A percentile compares a stretch with the other conserved stretches of the same genome.
Evolutionary conservation across 1,140 invertebrate genomes (phyloP).

Genomic region (Drosophila ercepeae): DNA sequence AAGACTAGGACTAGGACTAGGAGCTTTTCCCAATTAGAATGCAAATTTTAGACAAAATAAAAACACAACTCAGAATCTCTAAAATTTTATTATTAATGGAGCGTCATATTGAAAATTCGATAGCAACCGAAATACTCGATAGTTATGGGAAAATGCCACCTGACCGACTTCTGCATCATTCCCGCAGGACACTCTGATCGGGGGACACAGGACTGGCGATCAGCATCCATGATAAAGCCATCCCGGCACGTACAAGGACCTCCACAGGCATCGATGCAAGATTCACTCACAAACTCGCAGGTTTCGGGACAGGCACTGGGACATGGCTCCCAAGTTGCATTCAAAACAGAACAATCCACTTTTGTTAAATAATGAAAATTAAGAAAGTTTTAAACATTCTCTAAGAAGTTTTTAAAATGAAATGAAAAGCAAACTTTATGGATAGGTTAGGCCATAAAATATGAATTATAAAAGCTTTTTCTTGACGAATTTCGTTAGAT

Average conservation of each 20-base stretch:
- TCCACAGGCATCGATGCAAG: background rate
- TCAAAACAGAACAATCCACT: slow-evolving; percentile 3
- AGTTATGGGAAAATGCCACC: slow-evolving; percentile 2
- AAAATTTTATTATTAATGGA: background rate
- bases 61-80: background rate
- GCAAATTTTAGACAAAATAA: slow-evolving; percentile 7
- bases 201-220: slow-evolving; percentile 7
- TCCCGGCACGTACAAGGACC: slow-evolving; percentile 23
- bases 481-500: too few relatives aligned
- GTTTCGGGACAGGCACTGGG: slow-evolving; percentile 17
- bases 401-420: fast-evolving
- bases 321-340: slow-evolving; percentile 12
- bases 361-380: background rate
- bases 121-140: slow-evolving; percentile 24
- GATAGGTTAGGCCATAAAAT: too few relatives aligned
- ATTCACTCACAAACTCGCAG: slow-evolving; percentile 15
- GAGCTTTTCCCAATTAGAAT: background rate
- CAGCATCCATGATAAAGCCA: slow-evolving; percentile 20
- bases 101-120: slow-evolving; percentile 4
- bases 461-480: too few relatives aligned
- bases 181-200: slow-evolving; percentile 9
- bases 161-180: background rate
- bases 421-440: background rate
- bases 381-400: background rate
- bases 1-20: background rate